These are phyloP conservation scores for Hystrix cristata DNA, from an alignment of 2,113 vertebrate genomes.

Conservation along the genomic window DNA sequence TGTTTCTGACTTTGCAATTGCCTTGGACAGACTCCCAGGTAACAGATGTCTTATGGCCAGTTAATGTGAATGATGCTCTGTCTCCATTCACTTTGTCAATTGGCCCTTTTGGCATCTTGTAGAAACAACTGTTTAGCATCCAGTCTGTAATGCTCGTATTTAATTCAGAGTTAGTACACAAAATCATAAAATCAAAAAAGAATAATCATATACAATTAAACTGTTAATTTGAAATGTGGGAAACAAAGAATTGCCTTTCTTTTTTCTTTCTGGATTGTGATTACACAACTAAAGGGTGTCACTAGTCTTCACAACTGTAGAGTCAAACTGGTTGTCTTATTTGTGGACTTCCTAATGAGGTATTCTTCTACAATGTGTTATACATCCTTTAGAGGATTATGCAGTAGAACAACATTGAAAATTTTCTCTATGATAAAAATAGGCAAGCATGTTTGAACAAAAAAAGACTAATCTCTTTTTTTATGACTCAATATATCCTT, in stretches of 20 bases:
- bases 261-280: not conserved
- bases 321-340: not conserved
- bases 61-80: not conserved
- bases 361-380: not conserved
- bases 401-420: not conserved
- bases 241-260: not conserved
- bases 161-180: not conserved
- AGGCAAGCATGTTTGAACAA: not conserved
- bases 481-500: not conserved
- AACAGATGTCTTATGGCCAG: not conserved
- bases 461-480: not conserved
- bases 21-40: not conserved
- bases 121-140: not conserved
- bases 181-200: not conserved
- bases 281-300: not conserved
- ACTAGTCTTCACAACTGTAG: not conserved
- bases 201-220: not conserved
- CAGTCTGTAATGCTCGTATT: not conserved
- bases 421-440: not conserved
- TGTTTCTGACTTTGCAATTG: not conserved
- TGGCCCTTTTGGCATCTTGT: not conserved
- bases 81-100: not conserved
- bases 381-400: not conserved
- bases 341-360: not conserved
- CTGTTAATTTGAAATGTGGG: not conserved